phyloP scores from a whole-genome alignment of 2,797 vertebrate species.

The Myiotriccus ornatus region DNA sequence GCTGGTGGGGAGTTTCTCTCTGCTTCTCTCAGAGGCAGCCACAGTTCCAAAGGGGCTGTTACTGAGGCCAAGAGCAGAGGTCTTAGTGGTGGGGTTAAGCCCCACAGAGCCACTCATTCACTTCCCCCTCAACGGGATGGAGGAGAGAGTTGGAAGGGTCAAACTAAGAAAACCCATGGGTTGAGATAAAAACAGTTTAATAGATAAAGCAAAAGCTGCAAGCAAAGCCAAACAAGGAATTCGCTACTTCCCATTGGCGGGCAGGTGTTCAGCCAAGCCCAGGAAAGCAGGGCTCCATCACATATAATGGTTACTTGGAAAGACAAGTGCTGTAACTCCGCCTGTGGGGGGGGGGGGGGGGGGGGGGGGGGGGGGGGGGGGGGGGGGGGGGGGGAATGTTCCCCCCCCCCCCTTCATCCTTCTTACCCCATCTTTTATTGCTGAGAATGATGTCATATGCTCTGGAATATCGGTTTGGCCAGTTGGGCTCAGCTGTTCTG shows the following conservation, averaged over 20 bases:
- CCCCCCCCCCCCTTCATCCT: accelerated
- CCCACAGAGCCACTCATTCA: accelerated
- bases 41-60: not conserved
- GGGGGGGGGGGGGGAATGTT: no score
- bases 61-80: not conserved
- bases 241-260: not conserved
- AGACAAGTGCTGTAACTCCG: no score
- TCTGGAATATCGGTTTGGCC: not conserved
- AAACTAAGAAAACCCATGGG: not conserved
- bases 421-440: not conserved
- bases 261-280: not conserved
- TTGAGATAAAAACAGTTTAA: not conserved
- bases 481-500: not conserved
- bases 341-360: no score
- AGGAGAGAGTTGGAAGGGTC: not conserved
- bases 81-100: not conserved
- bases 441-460: not conserved
- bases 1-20: not conserved
- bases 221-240: not conserved
- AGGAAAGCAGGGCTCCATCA: not conserved
- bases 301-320: accelerated
- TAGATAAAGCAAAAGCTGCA: not conserved
- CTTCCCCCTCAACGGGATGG: not conserved
- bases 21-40: not conserved
- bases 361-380: no score